Percentiles rank a stretch among this genome's conserved stretches.
phyloP scores from a whole-genome alignment of 2,888 invertebrate species.

The Dromius quadrimaculatus region DNA sequence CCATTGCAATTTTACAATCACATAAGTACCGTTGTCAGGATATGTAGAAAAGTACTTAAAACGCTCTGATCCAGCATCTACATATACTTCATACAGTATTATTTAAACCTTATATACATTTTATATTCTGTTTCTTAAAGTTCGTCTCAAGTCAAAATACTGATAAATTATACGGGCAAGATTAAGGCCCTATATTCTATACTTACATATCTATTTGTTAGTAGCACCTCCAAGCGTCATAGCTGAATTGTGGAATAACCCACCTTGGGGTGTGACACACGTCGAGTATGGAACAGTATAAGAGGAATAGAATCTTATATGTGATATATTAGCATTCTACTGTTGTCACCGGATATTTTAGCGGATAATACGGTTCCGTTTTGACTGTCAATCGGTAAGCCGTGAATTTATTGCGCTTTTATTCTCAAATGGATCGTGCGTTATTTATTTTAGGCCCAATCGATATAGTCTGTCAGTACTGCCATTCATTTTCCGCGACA shows the following conservation, averaged over 20 bases:
- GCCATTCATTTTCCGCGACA: conserved; percentile 4
- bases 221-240: conserved; percentile 7
- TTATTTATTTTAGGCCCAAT: conserved; percentile 43
- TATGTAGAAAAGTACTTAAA: background rate
- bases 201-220: conserved; percentile 29
- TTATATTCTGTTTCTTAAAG: conserved; percentile 56
- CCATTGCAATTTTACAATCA: too few relatives aligned
- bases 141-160: conserved; percentile 60
- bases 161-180: conserved; percentile 59
- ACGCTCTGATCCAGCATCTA: conserved; percentile 38
- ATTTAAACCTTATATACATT: conserved; percentile 54
- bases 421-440: conserved; percentile 45
- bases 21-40: conserved; percentile 36
- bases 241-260: background rate
- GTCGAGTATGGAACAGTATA: background rate
- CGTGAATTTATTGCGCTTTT: conserved; percentile 62
- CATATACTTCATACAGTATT: conserved; percentile 49
- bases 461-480: conserved; percentile 27
- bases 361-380: conserved; percentile 63
- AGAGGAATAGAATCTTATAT: conserved; percentile 45
- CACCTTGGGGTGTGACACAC: background rate
- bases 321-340: conserved; percentile 62
- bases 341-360: conserved; percentile 64
- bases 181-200: conserved; percentile 56
- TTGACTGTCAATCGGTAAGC: conserved; percentile 64